Evolutionary conservation across 2,797 vertebrate genomes (phyloP).

Genomic region (Chromobotia macracanthus): DNA sequence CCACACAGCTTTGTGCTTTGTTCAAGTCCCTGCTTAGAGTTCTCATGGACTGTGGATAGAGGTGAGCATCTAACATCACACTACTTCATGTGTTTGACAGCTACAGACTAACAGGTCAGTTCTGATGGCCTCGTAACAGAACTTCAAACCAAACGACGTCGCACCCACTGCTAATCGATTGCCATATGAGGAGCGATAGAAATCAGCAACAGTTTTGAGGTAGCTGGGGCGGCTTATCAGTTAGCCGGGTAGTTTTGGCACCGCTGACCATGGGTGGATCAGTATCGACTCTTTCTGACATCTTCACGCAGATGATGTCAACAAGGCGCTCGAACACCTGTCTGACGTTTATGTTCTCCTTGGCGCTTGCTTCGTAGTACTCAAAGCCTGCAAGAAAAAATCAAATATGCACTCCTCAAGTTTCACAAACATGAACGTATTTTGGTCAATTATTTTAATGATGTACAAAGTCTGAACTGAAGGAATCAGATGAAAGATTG

Average conservation of each 20-base stretch:
- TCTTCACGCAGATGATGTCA: constrained; percentile 96
- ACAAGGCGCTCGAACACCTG: constrained; percentile 95
- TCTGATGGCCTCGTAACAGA: constrained; percentile 4
- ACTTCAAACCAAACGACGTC: constrained; percentile 4
- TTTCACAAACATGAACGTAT: too few relatives aligned
- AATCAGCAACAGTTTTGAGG: constrained; percentile 95
- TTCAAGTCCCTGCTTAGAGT: constrained; percentile 61
- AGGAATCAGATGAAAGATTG: not conserved
- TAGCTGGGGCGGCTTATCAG: constrained; percentile 84
- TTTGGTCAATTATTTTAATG: too few relatives aligned
- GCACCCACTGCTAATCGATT: constrained; percentile 10
- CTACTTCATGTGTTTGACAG: constrained; percentile 31
- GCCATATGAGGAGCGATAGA: constrained; percentile 7
- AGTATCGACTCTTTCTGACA: constrained; percentile 90
- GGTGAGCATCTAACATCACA: constrained; percentile 36
- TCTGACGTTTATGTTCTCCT: constrained; percentile 95
- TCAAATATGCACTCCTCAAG: not conserved
- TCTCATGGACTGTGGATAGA: constrained; percentile 41
- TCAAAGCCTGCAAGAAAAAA: constrained; percentile 83
- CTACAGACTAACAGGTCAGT: constrained; percentile 11
- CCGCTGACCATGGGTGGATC: constrained; percentile 80
- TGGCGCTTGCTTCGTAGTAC: constrained; percentile 95
- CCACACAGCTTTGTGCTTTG: constrained; percentile 66
- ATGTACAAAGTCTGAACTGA: too few relatives aligned
- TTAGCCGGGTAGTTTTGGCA: constrained; percentile 85